Conservation (phyloP, 2,888 invertebrate species). For the Conops quadrifasciatus region DNA sequence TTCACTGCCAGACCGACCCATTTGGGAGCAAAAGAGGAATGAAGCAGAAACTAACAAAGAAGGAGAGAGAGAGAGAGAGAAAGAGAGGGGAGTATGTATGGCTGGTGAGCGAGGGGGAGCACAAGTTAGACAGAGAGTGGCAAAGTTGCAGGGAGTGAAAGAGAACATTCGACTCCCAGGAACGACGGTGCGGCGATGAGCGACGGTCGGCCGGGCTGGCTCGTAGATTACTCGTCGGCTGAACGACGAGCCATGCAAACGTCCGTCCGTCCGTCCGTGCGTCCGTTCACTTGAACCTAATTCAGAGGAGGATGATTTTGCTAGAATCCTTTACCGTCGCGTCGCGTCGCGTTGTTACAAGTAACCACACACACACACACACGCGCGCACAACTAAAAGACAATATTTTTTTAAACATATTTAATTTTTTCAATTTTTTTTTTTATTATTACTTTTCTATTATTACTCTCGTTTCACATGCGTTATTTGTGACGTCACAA, state of each 20-base stretch:
- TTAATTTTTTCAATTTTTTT: conserved; percentile 5
- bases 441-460: not conserved
- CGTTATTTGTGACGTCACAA: conserved; percentile 40
- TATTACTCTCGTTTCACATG: conserved; percentile 3
- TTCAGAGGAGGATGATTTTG: too few relatives aligned
- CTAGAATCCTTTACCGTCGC: not conserved
- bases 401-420: not conserved
- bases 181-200: too few relatives aligned
- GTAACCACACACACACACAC: not conserved
- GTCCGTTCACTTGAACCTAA: too few relatives aligned
- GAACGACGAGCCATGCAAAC: not conserved
- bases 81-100: not conserved
- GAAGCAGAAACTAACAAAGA: not conserved
- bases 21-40: not conserved
- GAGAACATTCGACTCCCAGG: too few relatives aligned
- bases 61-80: conserved; percentile 13
- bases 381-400: not conserved
- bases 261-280: conserved; percentile 10
- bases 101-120: not conserved
- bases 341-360: not conserved
- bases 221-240: not conserved
- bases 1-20: conserved; percentile 1
- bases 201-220: not conserved
- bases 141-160: too few relatives aligned
- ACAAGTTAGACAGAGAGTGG: not conserved